These are phyloP conservation scores for Leistus spinibarbis DNA, from an alignment of 2,888 invertebrate genomes.

Conservation along the genomic window DNA sequence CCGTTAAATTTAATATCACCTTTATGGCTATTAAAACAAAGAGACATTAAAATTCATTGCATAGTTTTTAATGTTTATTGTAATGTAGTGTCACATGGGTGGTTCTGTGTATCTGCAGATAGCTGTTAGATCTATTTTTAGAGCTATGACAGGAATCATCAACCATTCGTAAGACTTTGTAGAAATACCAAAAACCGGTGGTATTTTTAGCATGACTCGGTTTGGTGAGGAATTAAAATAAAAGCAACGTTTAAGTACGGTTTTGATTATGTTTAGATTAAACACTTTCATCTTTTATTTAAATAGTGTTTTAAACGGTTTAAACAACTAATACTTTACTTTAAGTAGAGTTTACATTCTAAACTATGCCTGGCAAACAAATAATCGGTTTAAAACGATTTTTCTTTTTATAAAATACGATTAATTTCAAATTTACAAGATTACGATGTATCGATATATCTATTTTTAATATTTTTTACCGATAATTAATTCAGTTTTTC, in stretches of 20 bases:
- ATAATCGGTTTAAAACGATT: too few species aligned
- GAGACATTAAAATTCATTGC: not conserved
- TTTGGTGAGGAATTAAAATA: slow-evolving; percentile 12
- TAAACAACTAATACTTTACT: too few species aligned
- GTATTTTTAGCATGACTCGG: slow-evolving; percentile 22
- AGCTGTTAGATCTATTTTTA: slow-evolving; percentile 21
- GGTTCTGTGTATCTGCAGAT: not conserved
- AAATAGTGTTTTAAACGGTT: not conserved
- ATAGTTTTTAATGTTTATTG: not conserved
- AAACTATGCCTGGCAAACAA: too few species aligned
- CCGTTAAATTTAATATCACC: not conserved
- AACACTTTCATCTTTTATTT: not conserved
- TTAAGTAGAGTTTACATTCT: too few species aligned
- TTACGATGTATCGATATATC: too few species aligned
- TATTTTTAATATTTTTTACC: too few species aligned
- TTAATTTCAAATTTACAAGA: too few species aligned
- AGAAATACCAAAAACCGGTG: slow-evolving; percentile 15
- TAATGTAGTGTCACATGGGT: not conserved
- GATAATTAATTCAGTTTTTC: too few species aligned
- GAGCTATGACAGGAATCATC: slow-evolving; percentile 26
- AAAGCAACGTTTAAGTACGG: not conserved
- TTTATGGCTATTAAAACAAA: not conserved
- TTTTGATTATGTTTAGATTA: not conserved
- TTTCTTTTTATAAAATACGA: too few species aligned
- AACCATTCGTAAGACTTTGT: slow-evolving; percentile 20